Evolutionary conservation across 1,140 invertebrate genomes (phyloP), one percentile per base, ranked within the genome.

Genomic region (Andrena cerasifolii): DNA sequence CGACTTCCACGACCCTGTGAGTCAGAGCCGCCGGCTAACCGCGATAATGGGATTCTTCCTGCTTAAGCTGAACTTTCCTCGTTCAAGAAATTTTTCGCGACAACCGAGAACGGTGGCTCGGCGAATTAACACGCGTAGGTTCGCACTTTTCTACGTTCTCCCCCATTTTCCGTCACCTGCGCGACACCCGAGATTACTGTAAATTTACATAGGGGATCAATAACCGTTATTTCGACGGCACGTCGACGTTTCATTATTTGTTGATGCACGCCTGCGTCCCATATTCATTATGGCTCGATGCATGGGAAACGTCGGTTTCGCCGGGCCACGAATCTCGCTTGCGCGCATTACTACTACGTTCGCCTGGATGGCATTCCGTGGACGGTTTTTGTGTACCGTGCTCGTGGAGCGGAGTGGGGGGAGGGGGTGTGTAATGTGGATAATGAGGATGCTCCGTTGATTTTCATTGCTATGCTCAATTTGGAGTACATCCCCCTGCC

Each of bases 41-140:
- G 47, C 73, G 78, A 67, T 81, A 84, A 85, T 66, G 68, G 84
- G 74, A 70, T 59, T 78, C 79, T 84, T 84, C 81, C 83, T 83
- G 83, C 72, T 72, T 79, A 43, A 43, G 47, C 26, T 24, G 24
- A 51, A 75, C 53, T 79, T 83, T 83, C 75, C 68, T 68, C n/a
- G 51, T 79, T 45, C 18, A 47, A 12, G 58, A 31, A 74, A n/a
- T n/a, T 58, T 70, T 53, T 47, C 26, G 40, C 16, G 40, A 40
- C n/a, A n/a, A n/a, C n/a, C n/a, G n/a, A 36, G 26, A 4, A n/a
- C 8, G 33, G 8, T 43, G 18, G 28, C 56, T 40, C 3, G 10
- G 36, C 36, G n/a, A n/a, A n/a, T n/a, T n/a, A n/a, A n/a, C n/a
- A n/a, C n/a, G n/a, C n/a, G n/a, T n/a, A n/a, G n/a, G n/a, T n/a